Evolutionary conservation across 2,888 invertebrate genomes (phyloP).

Genomic region (Sepiola atlantica): DNA sequence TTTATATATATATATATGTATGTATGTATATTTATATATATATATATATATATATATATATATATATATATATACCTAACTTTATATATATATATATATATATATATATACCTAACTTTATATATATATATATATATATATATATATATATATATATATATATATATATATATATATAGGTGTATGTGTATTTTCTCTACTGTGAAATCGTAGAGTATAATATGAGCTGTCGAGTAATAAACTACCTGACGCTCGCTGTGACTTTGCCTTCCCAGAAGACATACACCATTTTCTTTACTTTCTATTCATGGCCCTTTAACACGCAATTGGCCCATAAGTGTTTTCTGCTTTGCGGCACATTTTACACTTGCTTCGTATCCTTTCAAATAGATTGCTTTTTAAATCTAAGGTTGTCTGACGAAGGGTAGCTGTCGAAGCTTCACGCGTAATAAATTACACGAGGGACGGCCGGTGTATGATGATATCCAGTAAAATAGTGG

Average conservation of each 20-base stretch:
- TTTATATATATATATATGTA: too few species aligned
- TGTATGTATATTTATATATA: neutral
- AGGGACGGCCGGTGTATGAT: fast-evolving
- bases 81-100: too few species aligned
- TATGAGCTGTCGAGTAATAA: neutral
- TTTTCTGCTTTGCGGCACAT: neutral
- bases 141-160: too few species aligned
- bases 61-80: too few species aligned
- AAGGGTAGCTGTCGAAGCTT: neutral
- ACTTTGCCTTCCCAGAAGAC: neutral
- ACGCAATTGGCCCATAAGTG: neutral
- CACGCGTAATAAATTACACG: neutral
- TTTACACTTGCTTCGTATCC: neutral
- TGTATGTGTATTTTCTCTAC: neutral
- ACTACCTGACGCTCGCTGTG: neutral
- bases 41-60: too few species aligned
- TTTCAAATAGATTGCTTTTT: neutral
- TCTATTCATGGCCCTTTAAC: neutral
- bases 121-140: too few species aligned
- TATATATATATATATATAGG: too few species aligned
- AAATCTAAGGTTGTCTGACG: neutral
- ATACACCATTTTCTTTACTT: neutral
- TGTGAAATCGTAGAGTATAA: neutral
- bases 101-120: too few species aligned
- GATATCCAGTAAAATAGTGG: neutral